phyloP scores from a whole-genome alignment of 2,888 invertebrate species.

The Mythimna pallens region DNA sequence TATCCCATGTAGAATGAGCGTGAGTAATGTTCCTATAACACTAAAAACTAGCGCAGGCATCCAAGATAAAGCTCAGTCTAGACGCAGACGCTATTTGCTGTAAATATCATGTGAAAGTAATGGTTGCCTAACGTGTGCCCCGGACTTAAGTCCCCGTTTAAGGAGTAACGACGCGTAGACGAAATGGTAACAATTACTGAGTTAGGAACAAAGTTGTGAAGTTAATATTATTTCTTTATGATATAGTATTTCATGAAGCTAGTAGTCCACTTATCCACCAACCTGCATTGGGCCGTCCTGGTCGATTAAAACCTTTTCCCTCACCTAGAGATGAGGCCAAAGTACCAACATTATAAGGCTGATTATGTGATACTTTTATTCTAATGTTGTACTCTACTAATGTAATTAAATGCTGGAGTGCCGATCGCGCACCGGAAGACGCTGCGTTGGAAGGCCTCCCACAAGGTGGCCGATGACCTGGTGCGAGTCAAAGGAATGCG shows the following conservation, averaged over 20 bases:
- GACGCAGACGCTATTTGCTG: conserved; percentile 48
- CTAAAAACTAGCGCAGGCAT: conserved; percentile 34
- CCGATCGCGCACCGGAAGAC: not conserved
- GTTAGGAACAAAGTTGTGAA: not conserved
- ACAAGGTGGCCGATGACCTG: not conserved
- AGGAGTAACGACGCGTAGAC: conserved; percentile 13
- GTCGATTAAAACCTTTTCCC: too few species aligned
- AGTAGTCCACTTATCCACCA: too few species aligned
- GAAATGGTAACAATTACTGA: conserved; percentile 33
- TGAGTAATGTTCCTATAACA: conserved; percentile 34
- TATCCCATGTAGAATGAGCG: conserved; percentile 10
- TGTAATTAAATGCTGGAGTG: too few species aligned
- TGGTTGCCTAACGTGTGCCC: conserved; percentile 46
- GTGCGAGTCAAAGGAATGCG: not conserved
- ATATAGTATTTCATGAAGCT: not conserved
- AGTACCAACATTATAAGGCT: too few species aligned
- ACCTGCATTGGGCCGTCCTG: too few species aligned
- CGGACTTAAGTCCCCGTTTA: conserved; percentile 21
- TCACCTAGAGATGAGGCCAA: too few species aligned
- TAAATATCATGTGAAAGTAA: conserved; percentile 51
- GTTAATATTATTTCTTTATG: not conserved
- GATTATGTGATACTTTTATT: too few species aligned
- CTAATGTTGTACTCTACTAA: too few species aligned
- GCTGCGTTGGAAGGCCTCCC: not conserved
- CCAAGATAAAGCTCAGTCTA: conserved; percentile 57